Evolutionary conservation across 2,888 invertebrate genomes (phyloP), one percentile per base, ranked within the genome.

Genomic region (Ceriagrion tenellum): DNA sequence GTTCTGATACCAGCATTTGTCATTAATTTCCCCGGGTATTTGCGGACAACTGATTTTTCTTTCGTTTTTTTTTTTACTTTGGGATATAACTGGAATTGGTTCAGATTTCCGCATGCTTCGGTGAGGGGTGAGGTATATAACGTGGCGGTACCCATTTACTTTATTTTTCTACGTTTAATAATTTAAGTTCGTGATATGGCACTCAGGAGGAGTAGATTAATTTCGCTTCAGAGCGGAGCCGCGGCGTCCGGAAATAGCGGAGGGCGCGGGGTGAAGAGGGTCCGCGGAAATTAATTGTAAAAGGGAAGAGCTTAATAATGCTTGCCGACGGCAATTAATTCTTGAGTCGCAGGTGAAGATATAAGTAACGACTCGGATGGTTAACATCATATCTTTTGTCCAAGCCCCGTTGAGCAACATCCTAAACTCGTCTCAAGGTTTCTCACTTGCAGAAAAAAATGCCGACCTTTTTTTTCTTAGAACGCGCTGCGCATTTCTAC

Each of bases 331-430:
- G 81, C 81, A 81, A 81, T 81, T 81, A 81, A 81, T 81, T 35
- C 81, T 35, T 13, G 81, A 4, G 81, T 81, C 35, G 35, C 81
- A 35, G 81, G 35, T 13, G 35, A 35, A 81, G 81, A 81, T 81
- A 81, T 81, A 35, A 81, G 35, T 81, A 81, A 81, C 81, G 81
- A 81, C 81, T 35, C n/a, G 35, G 81, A 16, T 81, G 81, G 81
- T 81, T 81, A 81, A 81, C 81, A 81, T 81, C 30, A 81, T 81
- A 81, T 81, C 81, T 35, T 81, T 81, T 81, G 81, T 81, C 81
- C 81, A 81, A 35, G 30, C 81, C 35, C 81, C 35, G 81, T 81
- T 81, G 81, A 81, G 81, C 81, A 81, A 81, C 35, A 35, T 81
- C 81, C 35, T 81, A 81, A 35, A 35, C 81, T 81, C 1, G 35